A percentile compares a stretch with the other conserved stretches of the same genome.
Conservation (phyloP, 2,797 vertebrate species). For the Diplodus puntazzo region DNA sequence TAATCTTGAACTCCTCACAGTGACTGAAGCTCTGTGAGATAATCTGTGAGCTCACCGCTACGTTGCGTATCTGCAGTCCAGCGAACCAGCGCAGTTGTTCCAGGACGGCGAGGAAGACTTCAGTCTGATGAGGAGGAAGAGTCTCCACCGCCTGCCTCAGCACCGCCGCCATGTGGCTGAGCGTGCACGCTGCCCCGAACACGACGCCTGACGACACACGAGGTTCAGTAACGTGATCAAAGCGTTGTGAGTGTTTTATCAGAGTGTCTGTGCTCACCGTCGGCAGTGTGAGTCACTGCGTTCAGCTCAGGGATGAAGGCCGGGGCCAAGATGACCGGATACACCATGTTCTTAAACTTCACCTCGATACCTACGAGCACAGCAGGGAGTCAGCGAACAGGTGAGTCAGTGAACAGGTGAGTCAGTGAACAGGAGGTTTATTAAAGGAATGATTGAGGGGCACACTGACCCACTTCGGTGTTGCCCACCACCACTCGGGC, state of each 20-base stretch:
- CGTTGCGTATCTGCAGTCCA: conserved; percentile 94
- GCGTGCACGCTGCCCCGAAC: conserved; percentile 90
- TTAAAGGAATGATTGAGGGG: no score
- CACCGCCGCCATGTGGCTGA: conserved; percentile 86
- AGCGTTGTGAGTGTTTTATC: no score
- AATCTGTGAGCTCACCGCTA: conserved; percentile 88
- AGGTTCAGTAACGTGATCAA: no score
- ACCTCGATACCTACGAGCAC: conserved; percentile 90
- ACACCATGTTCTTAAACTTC: conserved; percentile 94
- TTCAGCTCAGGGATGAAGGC: conserved; percentile 91
- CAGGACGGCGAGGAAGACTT: conserved; percentile 89
- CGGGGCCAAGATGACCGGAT: conserved; percentile 92
- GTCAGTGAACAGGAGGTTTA: not conserved
- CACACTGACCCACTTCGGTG: conserved; percentile 95
- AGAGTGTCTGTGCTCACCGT: conserved; percentile 82
- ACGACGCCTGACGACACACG: conserved; percentile 83
- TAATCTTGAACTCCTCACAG: no score
- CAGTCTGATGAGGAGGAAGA: conserved; percentile 85
- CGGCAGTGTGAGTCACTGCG: conserved; percentile 80
- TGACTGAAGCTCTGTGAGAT: no score
- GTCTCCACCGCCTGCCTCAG: conserved; percentile 79
- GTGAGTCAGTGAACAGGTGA: no score
- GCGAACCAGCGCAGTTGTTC: conserved; percentile 96
- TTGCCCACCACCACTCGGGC: conserved; percentile 95
- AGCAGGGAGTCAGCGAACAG: not conserved